Percentiles rank a stretch among this genome's conserved stretches.
phyloP scores from a whole-genome alignment of 2,797 vertebrate genomes.

The Neosilurus mollespiculum region DNA sequence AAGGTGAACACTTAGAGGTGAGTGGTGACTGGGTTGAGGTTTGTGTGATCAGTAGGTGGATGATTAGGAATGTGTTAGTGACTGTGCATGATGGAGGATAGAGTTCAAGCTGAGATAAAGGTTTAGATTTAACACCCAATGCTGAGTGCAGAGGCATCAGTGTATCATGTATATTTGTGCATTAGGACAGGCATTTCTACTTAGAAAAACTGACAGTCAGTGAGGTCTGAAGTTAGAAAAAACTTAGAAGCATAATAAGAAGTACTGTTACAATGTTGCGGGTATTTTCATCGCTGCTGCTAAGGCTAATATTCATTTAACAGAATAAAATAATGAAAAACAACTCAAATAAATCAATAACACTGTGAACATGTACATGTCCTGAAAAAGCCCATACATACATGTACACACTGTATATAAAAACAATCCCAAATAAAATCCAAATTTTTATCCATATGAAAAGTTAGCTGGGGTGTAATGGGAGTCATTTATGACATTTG shows the following conservation, averaged over 20 bases:
- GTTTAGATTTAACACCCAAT: background rate
- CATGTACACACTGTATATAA: background rate
- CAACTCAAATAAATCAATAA: background rate
- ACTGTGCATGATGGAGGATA: too few relatives aligned
- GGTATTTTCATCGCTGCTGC: background rate
- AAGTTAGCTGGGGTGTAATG: background rate
- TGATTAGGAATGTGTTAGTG: too few relatives aligned
- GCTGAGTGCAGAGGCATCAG: background rate
- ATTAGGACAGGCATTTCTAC: background rate
- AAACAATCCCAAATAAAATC: background rate
- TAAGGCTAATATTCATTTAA: background rate
- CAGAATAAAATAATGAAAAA: background rate
- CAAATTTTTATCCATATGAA: background rate
- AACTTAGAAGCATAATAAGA: background rate
- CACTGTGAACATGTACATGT: background rate
- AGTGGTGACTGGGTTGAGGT: too few relatives aligned
- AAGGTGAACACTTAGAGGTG: too few relatives aligned
- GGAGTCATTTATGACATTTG: constrained; percentile 12
- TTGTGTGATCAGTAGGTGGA: too few relatives aligned
- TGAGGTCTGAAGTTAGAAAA: background rate
- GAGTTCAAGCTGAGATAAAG: background rate
- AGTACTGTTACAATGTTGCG: background rate
- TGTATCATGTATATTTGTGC: background rate
- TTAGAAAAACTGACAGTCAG: background rate
- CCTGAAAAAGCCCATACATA: background rate